Evolutionary conservation across 2,888 invertebrate species (phyloP).

Genomic region (Sesia apiformis): DNA sequence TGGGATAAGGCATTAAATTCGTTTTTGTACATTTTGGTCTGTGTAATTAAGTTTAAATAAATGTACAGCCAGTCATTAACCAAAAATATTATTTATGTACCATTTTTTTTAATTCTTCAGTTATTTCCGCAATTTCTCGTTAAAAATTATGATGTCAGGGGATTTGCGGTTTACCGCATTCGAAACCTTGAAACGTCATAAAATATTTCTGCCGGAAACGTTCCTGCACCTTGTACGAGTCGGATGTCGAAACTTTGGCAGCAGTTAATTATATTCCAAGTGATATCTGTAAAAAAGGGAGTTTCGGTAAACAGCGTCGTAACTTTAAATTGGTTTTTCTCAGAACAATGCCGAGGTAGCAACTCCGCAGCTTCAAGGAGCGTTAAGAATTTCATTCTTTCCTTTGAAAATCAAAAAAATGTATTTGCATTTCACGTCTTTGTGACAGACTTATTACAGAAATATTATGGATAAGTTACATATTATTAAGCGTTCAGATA

Average conservation of each 20-base stretch:
- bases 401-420: slow-evolving; percentile 21
- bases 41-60: too few species aligned
- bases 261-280: slow-evolving; percentile 40
- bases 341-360: slow-evolving; percentile 10
- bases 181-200: neutral
- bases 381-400: slow-evolving; percentile 29
- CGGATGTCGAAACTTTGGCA: slow-evolving; percentile 21
- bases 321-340: slow-evolving; percentile 48
- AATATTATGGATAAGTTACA: slow-evolving; percentile 6
- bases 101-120: too few species aligned
- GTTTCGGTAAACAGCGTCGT: slow-evolving; percentile 42
- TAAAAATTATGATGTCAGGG: neutral
- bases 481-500: slow-evolving; percentile 3
- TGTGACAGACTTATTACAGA: slow-evolving; percentile 7
- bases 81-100: too few species aligned
- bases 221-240: slow-evolving; percentile 13
- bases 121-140: too few species aligned
- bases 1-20: too few species aligned
- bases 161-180: neutral
- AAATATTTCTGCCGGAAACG: neutral
- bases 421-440: slow-evolving; percentile 9
- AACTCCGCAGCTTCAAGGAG: slow-evolving; percentile 19
- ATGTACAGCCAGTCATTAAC: too few species aligned
- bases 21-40: too few species aligned
- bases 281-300: slow-evolving; percentile 39